Percentiles rank a stretch among this genome's conserved stretches.
These are phyloP conservation scores for Hyperoplus immaculatus DNA, from an alignment of 2,797 vertebrate species.

Conservation along the genomic window DNA sequence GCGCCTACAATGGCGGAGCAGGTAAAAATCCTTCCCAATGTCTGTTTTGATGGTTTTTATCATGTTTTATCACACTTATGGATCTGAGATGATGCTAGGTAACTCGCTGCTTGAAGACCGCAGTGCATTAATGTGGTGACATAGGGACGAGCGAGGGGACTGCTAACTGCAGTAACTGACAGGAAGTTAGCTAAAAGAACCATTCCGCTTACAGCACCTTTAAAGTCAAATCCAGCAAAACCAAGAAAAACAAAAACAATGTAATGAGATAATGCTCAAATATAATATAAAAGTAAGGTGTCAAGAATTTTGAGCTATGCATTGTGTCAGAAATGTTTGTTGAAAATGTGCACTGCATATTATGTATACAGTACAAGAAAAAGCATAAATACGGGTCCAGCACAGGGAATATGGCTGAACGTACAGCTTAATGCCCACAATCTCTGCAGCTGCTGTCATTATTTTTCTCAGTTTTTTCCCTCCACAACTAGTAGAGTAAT, in stretches of 20 bases:
- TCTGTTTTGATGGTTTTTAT: too few relatives aligned
- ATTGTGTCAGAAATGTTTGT: not conserved
- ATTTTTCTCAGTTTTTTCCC: slow-evolving; percentile 23
- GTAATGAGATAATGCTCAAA: not conserved
- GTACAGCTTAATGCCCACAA: slow-evolving; percentile 13
- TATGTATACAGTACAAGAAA: not conserved
- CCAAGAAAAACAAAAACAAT: not conserved
- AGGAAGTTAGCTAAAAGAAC: too few relatives aligned
- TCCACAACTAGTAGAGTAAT: slow-evolving; percentile 47
- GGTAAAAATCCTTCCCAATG: too few relatives aligned
- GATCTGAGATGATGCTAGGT: too few relatives aligned
- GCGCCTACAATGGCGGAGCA: too few relatives aligned
- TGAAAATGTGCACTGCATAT: not conserved
- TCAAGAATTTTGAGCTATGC: not conserved
- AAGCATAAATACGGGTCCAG: not conserved
- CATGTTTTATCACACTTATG: too few relatives aligned
- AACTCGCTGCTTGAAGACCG: too few relatives aligned
- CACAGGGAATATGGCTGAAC: slow-evolving; percentile 29
- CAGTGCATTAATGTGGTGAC: too few relatives aligned
- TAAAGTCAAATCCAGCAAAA: not conserved
- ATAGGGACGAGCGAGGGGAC: too few relatives aligned
- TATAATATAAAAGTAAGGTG: not conserved
- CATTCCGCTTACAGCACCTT: too few relatives aligned
- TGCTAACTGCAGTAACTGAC: too few relatives aligned
- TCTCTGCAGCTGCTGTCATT: slow-evolving; percentile 42